phyloP scores from a whole-genome alignment of 2,113 vertebrate genomes.

The Lanius ludovicianus region DNA sequence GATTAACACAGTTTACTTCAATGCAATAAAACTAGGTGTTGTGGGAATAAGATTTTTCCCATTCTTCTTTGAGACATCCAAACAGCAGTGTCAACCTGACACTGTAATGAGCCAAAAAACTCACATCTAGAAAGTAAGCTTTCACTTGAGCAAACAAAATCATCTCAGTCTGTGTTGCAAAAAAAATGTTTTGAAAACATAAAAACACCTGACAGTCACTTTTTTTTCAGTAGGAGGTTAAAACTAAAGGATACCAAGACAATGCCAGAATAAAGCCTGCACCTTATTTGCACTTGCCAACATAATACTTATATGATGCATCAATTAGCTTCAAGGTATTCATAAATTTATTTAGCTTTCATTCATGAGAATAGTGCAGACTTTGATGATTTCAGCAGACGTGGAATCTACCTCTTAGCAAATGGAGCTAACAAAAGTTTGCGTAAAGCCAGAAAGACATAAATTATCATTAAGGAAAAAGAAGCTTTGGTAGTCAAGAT shows the following conservation, averaged over 20 bases:
- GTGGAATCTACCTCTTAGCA: neutral
- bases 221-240: conserved; percentile 20
- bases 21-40: conserved; percentile 18
- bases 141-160: conserved; percentile 24
- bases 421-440: neutral
- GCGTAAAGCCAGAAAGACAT: neutral
- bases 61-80: conserved; percentile 33
- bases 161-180: neutral
- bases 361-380: neutral
- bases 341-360: neutral
- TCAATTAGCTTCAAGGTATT: neutral
- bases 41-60: conserved; percentile 5
- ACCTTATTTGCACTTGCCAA: neutral
- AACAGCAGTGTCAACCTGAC: conserved; percentile 34
- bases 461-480: neutral
- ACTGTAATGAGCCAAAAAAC: conserved; percentile 15
- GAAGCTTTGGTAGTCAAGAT: neutral
- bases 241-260: neutral
- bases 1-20: conserved; percentile 2
- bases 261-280: neutral
- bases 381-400: neutral
- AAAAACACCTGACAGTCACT: neutral
- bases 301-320: neutral
- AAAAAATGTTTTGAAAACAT: neutral
- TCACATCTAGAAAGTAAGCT: neutral